Evolutionary conservation across 1,140 invertebrate species (phyloP).

Genomic region (Planococcus citri): DNA sequence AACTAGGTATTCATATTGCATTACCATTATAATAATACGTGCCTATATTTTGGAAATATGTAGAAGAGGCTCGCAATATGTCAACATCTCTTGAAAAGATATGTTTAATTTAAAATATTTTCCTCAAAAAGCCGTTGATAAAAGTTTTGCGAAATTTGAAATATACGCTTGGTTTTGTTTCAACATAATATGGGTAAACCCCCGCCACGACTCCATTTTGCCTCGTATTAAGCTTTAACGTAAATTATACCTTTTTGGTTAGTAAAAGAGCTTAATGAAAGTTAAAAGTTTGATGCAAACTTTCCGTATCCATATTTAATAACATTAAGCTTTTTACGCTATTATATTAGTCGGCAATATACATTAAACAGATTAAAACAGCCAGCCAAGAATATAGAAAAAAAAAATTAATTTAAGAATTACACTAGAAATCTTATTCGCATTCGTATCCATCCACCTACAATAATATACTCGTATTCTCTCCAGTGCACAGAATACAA

Average conservation of each 20-base stretch:
- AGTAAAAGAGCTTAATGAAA: conserved; percentile 19
- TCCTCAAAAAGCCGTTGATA: neutral
- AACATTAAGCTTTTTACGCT: conserved; percentile 13
- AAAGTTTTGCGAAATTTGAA: conserved; percentile 1
- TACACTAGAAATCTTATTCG: neutral
- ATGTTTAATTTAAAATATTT: neutral
- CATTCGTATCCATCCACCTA: no score
- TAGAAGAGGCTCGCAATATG: no score
- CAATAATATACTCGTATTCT: no score
- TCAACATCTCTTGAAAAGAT: neutral
- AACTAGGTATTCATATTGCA: no score
- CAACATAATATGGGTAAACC: neutral
- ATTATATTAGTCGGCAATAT: conserved; percentile 14
- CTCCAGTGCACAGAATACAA: no score
- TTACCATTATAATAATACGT: no score
- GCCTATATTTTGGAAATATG: no score
- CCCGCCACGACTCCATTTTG: no score
- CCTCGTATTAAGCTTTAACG: conserved; percentile 10
- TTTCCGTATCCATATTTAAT: conserved; percentile 19
- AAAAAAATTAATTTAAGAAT: conserved; percentile 13
- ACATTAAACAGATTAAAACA: conserved; percentile 10
- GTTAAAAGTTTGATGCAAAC: conserved; percentile 14
- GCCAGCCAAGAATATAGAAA: neutral
- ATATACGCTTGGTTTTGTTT: conserved; percentile 1
- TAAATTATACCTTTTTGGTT: conserved; percentile 18